Conservation (phyloP, 35 echinoderm and acorn worm species). For the Ophiothrix spiculata region DNA sequence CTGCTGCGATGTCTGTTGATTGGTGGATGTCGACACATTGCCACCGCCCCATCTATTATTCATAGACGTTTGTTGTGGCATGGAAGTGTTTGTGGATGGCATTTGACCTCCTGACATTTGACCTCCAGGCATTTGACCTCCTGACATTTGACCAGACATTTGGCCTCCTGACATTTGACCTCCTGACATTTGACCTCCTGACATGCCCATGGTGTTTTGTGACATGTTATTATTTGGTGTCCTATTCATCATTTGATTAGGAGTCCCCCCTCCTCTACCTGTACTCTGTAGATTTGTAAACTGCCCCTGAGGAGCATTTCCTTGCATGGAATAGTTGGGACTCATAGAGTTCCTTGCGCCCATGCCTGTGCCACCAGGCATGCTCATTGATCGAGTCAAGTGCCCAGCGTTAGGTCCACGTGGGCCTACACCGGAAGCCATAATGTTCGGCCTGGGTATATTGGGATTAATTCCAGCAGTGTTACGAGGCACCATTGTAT, state of each 20-base stretch:
- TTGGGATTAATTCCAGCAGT: conserved; percentile 67
- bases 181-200: too few relatives aligned
- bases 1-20: background rate
- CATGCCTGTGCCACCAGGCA: conserved; percentile 33
- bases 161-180: too few relatives aligned
- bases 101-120: background rate
- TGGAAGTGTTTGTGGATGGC: too few relatives aligned
- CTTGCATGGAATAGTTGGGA: background rate
- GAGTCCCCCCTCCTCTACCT: background rate
- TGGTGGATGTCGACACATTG: background rate
- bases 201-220: too few relatives aligned
- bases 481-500: background rate
- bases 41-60: conserved; percentile 12
- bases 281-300: background rate
- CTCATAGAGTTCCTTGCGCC: conserved; percentile 34
- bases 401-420: background rate
- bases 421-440: conserved; percentile 12
- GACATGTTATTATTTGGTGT: too few relatives aligned
- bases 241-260: too few relatives aligned
- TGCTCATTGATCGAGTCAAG: conserved; percentile 25
- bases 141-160: background rate
- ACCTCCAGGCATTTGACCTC: background rate
- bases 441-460: conserved; percentile 62
- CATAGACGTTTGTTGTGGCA: background rate
- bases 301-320: background rate